Conservation (phyloP, 2,888 invertebrate species). For the Iselma pallidipennis region DNA sequence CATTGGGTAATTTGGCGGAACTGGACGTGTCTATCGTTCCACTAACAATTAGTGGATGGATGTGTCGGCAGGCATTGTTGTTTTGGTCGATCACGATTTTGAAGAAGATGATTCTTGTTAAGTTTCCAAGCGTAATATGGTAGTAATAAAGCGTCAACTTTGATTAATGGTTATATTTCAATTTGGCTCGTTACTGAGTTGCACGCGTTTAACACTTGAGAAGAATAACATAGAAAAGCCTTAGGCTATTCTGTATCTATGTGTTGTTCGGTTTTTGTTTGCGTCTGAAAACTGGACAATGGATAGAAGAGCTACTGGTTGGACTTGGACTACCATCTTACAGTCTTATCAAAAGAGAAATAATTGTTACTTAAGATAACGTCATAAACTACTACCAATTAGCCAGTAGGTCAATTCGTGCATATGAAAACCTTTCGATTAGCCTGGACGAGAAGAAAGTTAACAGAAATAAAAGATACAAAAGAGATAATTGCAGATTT, state of each 20-base stretch:
- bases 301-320: too few species aligned
- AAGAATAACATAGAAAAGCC: background rate
- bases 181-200: constrained; percentile 41
- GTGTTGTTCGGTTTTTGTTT: too few species aligned
- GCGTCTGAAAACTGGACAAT: background rate
- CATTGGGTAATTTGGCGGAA: constrained; percentile 40
- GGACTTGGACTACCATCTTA: too few species aligned
- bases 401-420: background rate
- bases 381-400: background rate
- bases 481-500: too few species aligned
- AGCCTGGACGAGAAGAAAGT: background rate
- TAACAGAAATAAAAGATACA: too few species aligned
- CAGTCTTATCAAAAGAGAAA: too few species aligned
- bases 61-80: constrained; percentile 27
- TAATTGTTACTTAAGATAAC: background rate
- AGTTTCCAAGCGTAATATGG: constrained; percentile 48
- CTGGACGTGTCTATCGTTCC: constrained; percentile 35
- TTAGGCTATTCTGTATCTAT: too few species aligned
- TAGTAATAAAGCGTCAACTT: constrained; percentile 52
- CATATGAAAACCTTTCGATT: background rate
- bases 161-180: constrained; percentile 55
- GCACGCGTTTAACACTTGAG: constrained; percentile 12
- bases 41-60: background rate
- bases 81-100: constrained; percentile 43
- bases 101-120: constrained; percentile 48